These are phyloP conservation scores for Carettochelys insculpta DNA, from an alignment of 2,113 vertebrate species.

Conservation along the genomic window DNA sequence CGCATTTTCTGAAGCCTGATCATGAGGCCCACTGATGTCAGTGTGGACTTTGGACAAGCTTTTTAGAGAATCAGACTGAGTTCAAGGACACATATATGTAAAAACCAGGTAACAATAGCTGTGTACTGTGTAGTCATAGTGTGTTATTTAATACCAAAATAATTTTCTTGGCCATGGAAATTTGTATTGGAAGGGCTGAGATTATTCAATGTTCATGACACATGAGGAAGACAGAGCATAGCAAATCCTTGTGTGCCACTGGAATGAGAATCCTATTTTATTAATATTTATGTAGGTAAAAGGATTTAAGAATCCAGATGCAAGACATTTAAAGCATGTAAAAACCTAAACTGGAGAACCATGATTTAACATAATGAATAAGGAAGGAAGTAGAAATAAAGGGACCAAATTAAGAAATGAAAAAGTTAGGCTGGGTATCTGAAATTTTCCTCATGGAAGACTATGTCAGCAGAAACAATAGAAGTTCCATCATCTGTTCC, in stretches of 20 bases:
- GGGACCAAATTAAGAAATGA: neutral
- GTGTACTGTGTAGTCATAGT: neutral
- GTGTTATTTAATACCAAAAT: neutral
- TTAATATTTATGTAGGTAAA: neutral
- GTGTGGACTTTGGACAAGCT: neutral
- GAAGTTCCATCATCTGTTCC: neutral
- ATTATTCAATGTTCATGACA: neutral
- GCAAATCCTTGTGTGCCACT: neutral
- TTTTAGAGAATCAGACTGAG: neutral
- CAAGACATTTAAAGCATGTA: neutral
- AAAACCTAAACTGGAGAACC: neutral
- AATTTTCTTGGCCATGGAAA: neutral
- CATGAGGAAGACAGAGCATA: neutral
- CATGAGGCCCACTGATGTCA: neutral
- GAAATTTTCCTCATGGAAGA: neutral
- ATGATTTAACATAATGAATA: neutral
- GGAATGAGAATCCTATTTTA: neutral
- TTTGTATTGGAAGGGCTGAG: neutral
- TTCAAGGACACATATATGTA: neutral
- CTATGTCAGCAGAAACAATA: neutral
- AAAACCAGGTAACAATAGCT: rapidly evolving
- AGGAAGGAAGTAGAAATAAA: neutral
- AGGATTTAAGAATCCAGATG: neutral
- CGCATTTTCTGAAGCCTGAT: neutral
- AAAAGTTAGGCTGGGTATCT: neutral